Evolutionary conservation across 1,140 invertebrate species (phyloP).

Genomic region (Trichomalopsis sarcophagae): DNA sequence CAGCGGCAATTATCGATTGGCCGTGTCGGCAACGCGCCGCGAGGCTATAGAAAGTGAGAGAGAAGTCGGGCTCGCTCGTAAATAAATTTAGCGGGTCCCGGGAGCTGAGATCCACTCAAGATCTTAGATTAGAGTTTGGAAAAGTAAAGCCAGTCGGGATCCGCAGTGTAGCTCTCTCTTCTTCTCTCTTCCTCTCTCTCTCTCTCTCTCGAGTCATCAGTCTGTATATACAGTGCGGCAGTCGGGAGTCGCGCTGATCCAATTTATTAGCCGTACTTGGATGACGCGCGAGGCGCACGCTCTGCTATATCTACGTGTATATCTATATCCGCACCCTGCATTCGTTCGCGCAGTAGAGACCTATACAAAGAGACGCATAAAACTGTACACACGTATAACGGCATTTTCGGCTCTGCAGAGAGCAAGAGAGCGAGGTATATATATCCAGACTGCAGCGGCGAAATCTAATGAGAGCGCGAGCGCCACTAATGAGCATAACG

Average conservation of each 20-base stretch:
- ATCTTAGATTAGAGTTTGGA: slow-evolving; percentile 72
- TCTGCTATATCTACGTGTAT: not conserved
- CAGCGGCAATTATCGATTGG: slow-evolving; percentile 45
- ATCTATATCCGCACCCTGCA: not conserved
- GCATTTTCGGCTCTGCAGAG: not conserved
- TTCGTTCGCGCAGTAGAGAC: too few species aligned
- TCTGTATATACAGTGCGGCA: not conserved
- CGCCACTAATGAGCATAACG: slow-evolving; percentile 75
- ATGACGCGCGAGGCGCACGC: slow-evolving; percentile 28
- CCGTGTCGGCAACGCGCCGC: not conserved
- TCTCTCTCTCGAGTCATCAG: slow-evolving; percentile 14
- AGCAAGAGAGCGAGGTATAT: not conserved
- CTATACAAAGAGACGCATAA: not conserved
- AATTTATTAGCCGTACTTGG: slow-evolving; percentile 69
- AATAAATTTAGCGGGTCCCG: slow-evolving; percentile 67
- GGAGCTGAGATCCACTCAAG: slow-evolving; percentile 72
- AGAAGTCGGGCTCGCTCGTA: slow-evolving; percentile 47
- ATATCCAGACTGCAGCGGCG: not conserved
- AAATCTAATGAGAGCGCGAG: slow-evolving; percentile 75
- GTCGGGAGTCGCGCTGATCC: slow-evolving; percentile 71
- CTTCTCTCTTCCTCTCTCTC: too few species aligned
- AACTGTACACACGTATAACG: not conserved
- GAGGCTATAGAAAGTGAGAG: not conserved
- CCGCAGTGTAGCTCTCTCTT: slow-evolving; percentile 44
- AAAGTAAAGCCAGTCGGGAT: slow-evolving; percentile 70